A percentile compares a stretch with the other conserved stretches of the same genome.
These are phyloP conservation scores for Pseudolaguvia tuberculata DNA, from an alignment of 2,113 vertebrate genomes.

Conservation along the genomic window DNA sequence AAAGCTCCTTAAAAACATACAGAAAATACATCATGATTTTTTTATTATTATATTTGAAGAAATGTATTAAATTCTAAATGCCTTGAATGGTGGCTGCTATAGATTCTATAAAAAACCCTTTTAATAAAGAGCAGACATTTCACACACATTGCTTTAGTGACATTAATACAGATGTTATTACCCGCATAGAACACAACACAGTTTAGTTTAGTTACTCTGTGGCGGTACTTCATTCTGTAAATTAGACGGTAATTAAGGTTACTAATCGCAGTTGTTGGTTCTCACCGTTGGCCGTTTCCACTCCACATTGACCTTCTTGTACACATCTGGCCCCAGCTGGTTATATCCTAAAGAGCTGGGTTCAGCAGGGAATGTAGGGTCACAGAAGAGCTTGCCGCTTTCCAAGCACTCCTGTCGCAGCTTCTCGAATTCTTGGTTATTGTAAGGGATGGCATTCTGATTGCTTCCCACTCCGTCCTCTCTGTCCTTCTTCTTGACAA, in stretches of 20 bases:
- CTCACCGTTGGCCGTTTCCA: conserved; percentile 83
- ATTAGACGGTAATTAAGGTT: not conserved
- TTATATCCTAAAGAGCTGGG: conserved; percentile 70
- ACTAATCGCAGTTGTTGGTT: not conserved
- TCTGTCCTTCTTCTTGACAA: conserved; percentile 49
- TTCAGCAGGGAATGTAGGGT: conserved; percentile 73
- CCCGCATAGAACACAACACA: too few relatives aligned
- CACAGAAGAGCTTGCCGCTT: conserved; percentile 69
- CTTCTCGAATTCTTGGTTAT: conserved; percentile 73
- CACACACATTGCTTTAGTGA: too few relatives aligned
- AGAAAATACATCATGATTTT: not conserved
- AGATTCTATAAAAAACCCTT: too few relatives aligned
- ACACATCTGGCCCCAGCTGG: conserved; percentile 71
- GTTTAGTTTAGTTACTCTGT: too few relatives aligned
- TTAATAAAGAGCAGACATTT: too few relatives aligned
- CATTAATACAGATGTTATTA: too few relatives aligned
- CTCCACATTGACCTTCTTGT: conserved; percentile 68
- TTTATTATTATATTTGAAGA: too few relatives aligned
- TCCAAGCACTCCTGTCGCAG: conserved; percentile 66
- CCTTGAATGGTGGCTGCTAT: too few relatives aligned
- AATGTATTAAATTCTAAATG: too few relatives aligned
- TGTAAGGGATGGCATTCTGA: conserved; percentile 62
- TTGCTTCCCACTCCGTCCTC: conserved; percentile 54
- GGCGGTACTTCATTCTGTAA: not conserved
- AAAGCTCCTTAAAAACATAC: conserved; percentile 25